A percentile compares a stretch with the other conserved stretches of the same genome.
phyloP scores from a whole-genome alignment of 2,888 invertebrate species.

The Coremacera marginata region DNA sequence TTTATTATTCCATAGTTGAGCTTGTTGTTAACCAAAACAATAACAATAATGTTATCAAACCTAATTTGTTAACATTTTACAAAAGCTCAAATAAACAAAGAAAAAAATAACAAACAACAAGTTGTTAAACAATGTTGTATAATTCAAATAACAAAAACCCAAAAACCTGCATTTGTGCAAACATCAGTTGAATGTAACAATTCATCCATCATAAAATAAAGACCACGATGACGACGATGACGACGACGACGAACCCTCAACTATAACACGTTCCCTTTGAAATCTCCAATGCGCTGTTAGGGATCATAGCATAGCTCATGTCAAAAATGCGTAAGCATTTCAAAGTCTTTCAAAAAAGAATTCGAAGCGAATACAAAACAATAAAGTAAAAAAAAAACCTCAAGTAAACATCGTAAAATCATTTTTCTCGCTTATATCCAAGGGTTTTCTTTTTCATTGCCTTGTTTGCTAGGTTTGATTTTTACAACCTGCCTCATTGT shows the following conservation, averaged over 20 bases:
- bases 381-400: background rate
- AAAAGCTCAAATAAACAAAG: background rate
- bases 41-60: constrained; percentile 17
- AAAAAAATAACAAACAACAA: constrained; percentile 10
- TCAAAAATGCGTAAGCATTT: constrained; percentile 19
- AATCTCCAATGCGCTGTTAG: background rate
- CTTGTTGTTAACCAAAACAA: background rate
- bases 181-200: constrained; percentile 10
- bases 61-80: background rate
- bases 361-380: background rate
- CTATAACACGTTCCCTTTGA: background rate
- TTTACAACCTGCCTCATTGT: constrained; percentile 33
- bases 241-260: background rate
- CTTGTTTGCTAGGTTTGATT: constrained; percentile 8
- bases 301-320: constrained; percentile 14
- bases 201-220: constrained; percentile 4
- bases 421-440: background rate
- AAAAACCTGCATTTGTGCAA: constrained; percentile 23
- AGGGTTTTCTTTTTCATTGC: background rate
- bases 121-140: constrained; percentile 4
- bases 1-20: background rate
- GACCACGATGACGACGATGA: background rate
- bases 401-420: constrained; percentile 33
- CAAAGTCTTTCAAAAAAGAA: background rate
- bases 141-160: constrained; percentile 1